phyloP scores from a whole-genome alignment of 2,797 vertebrate genomes.

The Macropodus opercularis region DNA sequence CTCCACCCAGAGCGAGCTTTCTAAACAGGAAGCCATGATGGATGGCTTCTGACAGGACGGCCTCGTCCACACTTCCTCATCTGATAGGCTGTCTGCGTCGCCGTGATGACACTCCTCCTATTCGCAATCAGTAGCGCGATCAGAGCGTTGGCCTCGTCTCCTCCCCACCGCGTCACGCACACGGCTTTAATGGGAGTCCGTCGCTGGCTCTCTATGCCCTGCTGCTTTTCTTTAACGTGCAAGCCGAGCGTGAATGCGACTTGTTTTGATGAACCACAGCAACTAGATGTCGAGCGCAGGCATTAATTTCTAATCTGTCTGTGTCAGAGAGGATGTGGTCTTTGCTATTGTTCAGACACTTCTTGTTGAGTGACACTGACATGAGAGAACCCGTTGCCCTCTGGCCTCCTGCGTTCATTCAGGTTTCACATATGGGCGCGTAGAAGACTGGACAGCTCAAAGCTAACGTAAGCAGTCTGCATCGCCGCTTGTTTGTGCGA shows the following conservation, averaged over 20 bases:
- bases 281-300: conserved; percentile 21
- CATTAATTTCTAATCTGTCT: conserved; percentile 37
- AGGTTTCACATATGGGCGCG: too few species aligned
- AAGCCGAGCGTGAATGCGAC: neutral
- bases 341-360: too few species aligned
- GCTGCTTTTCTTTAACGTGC: neutral
- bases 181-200: too few species aligned
- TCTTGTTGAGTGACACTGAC: conserved; percentile 29
- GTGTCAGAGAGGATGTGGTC: too few species aligned
- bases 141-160: neutral
- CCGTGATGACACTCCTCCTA: neutral
- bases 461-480: neutral
- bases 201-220: neutral
- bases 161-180: neutral
- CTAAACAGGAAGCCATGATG: conserved; percentile 78
- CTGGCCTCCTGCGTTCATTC: too few species aligned
- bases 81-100: conserved; percentile 37
- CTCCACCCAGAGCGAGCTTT: conserved; percentile 54
- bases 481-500: neutral
- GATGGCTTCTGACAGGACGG: conserved; percentile 64
- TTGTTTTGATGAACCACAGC: neutral
- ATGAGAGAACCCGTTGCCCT: conserved; percentile 16
- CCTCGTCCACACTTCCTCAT: conserved; percentile 65
- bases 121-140: conserved; percentile 36
- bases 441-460: neutral